These are phyloP conservation scores for Chionoecetes opilio DNA, from an alignment of 1,140 invertebrate species.

Conservation along the genomic window DNA sequence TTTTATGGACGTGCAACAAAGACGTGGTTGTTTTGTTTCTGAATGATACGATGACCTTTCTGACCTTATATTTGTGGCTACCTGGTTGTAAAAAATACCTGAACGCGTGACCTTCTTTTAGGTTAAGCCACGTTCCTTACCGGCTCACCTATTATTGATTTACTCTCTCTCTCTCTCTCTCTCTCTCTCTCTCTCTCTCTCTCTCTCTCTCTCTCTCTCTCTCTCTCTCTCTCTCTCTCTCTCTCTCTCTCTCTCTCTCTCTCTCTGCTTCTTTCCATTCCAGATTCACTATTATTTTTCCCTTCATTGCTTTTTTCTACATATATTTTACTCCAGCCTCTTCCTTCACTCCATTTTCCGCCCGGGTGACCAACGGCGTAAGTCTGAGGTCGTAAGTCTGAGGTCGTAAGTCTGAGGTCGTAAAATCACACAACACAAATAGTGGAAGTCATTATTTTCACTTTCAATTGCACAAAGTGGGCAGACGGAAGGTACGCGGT, in stretches of 20 bases:
- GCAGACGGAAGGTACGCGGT: background rate
- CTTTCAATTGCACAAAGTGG: conserved; percentile 57
- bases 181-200: conserved; percentile 53
- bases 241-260: background rate
- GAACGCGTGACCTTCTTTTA: background rate
- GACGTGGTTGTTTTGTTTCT: too few relatives aligned
- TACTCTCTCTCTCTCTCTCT: background rate
- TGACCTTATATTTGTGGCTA: too few relatives aligned
- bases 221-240: background rate
- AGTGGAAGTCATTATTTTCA: conserved; percentile 42
- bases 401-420: background rate
- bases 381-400: too few relatives aligned
- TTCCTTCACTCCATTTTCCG: conserved; percentile 35
- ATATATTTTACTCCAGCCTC: background rate
- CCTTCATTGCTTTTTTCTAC: background rate
- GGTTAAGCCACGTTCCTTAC: background rate
- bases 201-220: conserved; percentile 44
- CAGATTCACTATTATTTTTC: background rate
- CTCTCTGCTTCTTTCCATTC: background rate
- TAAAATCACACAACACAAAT: conserved; percentile 65
- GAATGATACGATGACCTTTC: too few relatives aligned
- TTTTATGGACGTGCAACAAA: too few relatives aligned
- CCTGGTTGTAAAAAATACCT: background rate
- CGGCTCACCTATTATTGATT: background rate
- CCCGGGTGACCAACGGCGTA: background rate